Conservation (phyloP, 2,888 invertebrate species). For the Cordilura impudica region DNA sequence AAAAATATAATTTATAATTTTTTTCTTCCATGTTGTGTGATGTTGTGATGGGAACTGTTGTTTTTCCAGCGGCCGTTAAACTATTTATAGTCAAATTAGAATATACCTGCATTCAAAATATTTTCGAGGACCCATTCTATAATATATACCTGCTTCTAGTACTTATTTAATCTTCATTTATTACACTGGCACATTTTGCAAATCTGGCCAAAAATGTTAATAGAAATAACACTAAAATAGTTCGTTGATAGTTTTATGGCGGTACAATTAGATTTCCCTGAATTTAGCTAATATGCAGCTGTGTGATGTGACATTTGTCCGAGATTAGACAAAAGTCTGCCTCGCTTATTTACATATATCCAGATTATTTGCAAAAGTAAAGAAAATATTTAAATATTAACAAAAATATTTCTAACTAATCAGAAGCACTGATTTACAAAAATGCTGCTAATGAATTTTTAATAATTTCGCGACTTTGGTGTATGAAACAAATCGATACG, state of each 20-base stretch:
- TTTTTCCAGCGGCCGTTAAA: neutral
- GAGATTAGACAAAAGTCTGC: conserved; percentile 29
- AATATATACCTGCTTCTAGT: conserved; percentile 4
- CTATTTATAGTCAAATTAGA: conserved; percentile 8
- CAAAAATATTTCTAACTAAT: conserved; percentile 67
- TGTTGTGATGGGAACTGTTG: neutral
- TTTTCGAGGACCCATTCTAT: neutral
- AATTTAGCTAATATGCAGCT: conserved; percentile 4
- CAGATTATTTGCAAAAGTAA: conserved; percentile 30
- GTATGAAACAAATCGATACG: conserved; percentile 93
- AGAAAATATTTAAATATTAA: conserved; percentile 40
- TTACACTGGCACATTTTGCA: neutral
- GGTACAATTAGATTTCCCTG: conserved; percentile 2
- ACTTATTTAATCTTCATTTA: neutral
- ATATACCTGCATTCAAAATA: neutral
- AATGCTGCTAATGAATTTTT: conserved; percentile 85
- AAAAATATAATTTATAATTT: neutral
- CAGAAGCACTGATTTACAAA: conserved; percentile 61
- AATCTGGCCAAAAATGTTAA: neutral
- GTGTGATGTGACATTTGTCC: too few species aligned
- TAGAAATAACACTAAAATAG: too few species aligned
- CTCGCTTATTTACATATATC: too few species aligned
- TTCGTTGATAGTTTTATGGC: too few species aligned
- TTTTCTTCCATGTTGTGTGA: conserved; percentile 2
- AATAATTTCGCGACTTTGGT: conserved; percentile 97